Evolutionary conservation across 2,888 invertebrate species (phyloP).

Genomic region (Branchellion lobata): DNA sequence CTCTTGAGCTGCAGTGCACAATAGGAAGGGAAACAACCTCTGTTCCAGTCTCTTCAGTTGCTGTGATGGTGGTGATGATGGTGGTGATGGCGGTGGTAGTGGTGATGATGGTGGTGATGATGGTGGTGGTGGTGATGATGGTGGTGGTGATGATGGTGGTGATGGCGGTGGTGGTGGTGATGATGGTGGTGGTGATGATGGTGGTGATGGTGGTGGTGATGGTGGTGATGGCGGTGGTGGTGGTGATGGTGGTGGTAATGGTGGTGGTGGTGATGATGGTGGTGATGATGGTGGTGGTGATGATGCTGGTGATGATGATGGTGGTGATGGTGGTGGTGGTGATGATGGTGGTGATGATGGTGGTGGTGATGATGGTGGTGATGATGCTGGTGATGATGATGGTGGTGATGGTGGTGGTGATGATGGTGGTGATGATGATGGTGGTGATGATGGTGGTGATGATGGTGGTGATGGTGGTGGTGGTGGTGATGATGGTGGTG

Average conservation of each 20-base stretch:
- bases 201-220: too few relatives aligned
- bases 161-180: too few relatives aligned
- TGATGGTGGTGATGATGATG: conserved; percentile 41
- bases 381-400: conserved; percentile 25
- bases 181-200: too few relatives aligned
- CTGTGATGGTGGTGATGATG: conserved; percentile 50
- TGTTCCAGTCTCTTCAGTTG: conserved; percentile 56
- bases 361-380: conserved; percentile 58
- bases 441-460: conserved; percentile 18
- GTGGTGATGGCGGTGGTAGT: background rate
- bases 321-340: too few relatives aligned
- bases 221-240: too few relatives aligned
- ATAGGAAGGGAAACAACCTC: conserved; percentile 73
- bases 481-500: conserved; percentile 40
- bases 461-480: conserved; percentile 41
- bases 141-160: too few relatives aligned
- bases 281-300: too few relatives aligned
- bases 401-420: conserved; percentile 42
- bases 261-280: too few relatives aligned
- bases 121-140: background rate
- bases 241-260: too few relatives aligned
- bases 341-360: conserved; percentile 57
- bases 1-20: conserved; percentile 69
- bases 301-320: too few relatives aligned
- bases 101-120: background rate